Percentiles rank a stretch among this genome's conserved stretches.
Conservation (phyloP, 2,888 invertebrate genomes). For the Parnassius apollo region DNA sequence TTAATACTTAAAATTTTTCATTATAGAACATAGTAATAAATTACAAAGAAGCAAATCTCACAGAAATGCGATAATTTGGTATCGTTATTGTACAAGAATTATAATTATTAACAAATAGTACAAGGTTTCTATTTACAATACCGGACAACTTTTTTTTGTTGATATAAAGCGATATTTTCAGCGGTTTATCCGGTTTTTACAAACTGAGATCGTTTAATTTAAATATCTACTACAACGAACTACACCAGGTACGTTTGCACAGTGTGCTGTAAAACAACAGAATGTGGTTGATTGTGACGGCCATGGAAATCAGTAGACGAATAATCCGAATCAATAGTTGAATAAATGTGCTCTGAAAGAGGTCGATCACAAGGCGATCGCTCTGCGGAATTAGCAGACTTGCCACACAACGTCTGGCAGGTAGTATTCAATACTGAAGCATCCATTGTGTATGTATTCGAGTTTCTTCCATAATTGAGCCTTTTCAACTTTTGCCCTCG, state of each 20-base stretch:
- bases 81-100: constrained; percentile 79
- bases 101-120: constrained; percentile 58
- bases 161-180: constrained; percentile 59
- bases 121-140: constrained; percentile 61
- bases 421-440: constrained; percentile 82
- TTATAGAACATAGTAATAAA: constrained; percentile 70
- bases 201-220: constrained; percentile 62
- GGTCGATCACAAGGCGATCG: constrained; percentile 86
- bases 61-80: constrained; percentile 78
- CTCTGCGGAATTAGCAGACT: constrained; percentile 76
- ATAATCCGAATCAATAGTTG: constrained; percentile 94
- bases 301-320: constrained; percentile 82
- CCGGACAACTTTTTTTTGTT: constrained; percentile 57
- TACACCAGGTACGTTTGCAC: constrained; percentile 77
- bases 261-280: constrained; percentile 74
- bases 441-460: constrained; percentile 92
- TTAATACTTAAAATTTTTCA: constrained; percentile 72
- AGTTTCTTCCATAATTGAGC: constrained; percentile 88
- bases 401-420: constrained; percentile 81
- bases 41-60: constrained; percentile 68
- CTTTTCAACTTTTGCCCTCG: constrained; percentile 78
- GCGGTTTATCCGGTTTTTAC: constrained; percentile 55
- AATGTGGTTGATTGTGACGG: constrained; percentile 66
- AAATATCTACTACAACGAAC: constrained; percentile 42
- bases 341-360: constrained; percentile 93